Conservation (phyloP, 2,888 invertebrate species). For the Nymphalis c-album region DNA sequence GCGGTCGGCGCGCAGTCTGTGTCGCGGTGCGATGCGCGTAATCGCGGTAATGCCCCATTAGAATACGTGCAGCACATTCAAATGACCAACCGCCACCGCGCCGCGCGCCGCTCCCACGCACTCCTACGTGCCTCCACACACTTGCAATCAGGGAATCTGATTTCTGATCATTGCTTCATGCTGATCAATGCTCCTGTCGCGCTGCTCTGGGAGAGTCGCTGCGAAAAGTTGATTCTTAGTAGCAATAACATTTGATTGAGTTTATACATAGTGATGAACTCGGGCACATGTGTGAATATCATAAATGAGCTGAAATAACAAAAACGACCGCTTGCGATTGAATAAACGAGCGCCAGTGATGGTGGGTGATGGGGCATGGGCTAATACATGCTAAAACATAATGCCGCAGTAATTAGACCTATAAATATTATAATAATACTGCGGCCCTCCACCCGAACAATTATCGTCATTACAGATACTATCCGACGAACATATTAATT, state of each 20-base stretch:
- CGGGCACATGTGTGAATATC: too few species aligned
- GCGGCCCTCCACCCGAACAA: conserved; percentile 27
- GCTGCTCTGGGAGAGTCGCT: background rate
- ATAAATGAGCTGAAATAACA: too few species aligned
- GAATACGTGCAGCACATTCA: conserved; percentile 45
- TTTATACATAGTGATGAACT: too few species aligned
- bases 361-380: too few species aligned
- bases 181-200: background rate
- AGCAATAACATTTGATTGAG: too few species aligned
- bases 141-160: background rate
- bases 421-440: background rate
- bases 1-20: conserved; percentile 36
- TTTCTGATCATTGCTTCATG: background rate
- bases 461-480: conserved; percentile 24
- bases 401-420: background rate
- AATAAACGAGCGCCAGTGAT: too few species aligned
- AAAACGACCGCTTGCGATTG: too few species aligned
- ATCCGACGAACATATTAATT: conserved; percentile 19
- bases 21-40: conserved; percentile 11
- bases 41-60: conserved; percentile 40
- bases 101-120: conserved; percentile 36
- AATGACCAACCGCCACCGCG: conserved; percentile 36
- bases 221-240: too few species aligned
- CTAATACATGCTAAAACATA: too few species aligned
- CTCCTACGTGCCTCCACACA: conserved; percentile 21